A percentile compares a stretch with the other conserved stretches of the same genome.
Evolutionary conservation across 1,140 invertebrate species (phyloP).

Genomic region (Trichonephila clavata): DNA sequence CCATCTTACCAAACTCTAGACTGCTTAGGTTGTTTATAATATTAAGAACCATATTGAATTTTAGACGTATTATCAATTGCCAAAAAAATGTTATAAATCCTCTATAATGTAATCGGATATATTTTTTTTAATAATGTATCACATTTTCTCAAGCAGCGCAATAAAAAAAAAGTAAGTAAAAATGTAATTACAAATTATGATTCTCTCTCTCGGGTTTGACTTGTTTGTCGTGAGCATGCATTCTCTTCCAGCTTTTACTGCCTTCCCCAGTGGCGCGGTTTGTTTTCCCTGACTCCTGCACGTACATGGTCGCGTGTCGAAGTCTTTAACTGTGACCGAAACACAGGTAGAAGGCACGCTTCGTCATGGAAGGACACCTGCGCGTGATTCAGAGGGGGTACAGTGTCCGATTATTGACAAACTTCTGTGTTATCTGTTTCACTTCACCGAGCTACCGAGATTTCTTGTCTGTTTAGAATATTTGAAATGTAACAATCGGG

Average conservation of each 20-base stretch:
- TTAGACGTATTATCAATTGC: no score
- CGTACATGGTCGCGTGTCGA: background rate
- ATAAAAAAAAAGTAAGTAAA: no score
- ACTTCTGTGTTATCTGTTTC: no score
- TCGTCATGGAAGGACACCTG: slow-evolving; percentile 12
- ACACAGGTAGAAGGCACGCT: background rate
- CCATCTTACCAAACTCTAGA: no score
- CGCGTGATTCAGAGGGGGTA: background rate
- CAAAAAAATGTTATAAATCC: no score
- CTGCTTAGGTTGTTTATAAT: no score
- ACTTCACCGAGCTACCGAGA: background rate
- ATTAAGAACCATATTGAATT: no score
- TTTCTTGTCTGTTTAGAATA: background rate
- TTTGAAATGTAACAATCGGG: background rate
- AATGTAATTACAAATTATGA: no score
- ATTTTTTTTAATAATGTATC: no score
- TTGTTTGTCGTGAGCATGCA: background rate
- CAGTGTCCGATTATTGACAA: no score
- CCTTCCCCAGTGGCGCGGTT: background rate
- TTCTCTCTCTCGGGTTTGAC: background rate
- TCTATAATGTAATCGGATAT: no score
- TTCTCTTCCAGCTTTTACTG: background rate
- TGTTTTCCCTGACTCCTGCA: background rate
- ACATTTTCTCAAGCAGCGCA: no score
- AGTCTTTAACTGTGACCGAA: slow-evolving; percentile 1